Evolutionary conservation across 1,140 invertebrate species (phyloP).

Genomic region (Drosophila melanica): DNA sequence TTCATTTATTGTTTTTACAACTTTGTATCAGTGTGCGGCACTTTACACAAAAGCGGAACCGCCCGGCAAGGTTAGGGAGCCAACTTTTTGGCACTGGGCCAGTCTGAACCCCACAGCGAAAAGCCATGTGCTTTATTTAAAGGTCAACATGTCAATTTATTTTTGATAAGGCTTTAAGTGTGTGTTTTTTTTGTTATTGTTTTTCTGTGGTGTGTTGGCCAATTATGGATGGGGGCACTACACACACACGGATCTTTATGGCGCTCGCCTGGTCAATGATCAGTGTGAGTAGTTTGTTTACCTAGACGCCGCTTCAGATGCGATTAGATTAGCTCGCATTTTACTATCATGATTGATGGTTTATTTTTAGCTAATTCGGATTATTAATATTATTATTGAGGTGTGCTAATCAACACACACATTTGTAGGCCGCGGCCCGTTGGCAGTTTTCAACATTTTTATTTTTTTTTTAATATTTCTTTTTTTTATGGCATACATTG

Average conservation of each 20-base stretch:
- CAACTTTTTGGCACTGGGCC: slow-evolving; percentile 50
- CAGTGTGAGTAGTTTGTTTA: slow-evolving; percentile 63
- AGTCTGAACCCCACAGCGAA: slow-evolving; percentile 18
- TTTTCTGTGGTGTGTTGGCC: slow-evolving; percentile 13
- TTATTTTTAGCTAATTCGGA: slow-evolving; percentile 74
- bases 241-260: slow-evolving; percentile 8
- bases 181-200: too few relatives aligned
- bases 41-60: slow-evolving; percentile 33
- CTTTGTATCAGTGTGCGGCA: slow-evolving; percentile 26
- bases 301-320: slow-evolving; percentile 71
- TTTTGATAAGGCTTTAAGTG: slow-evolving; percentile 49
- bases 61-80: slow-evolving; percentile 30
- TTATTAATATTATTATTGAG: slow-evolving; percentile 69
- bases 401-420: slow-evolving; percentile 45
- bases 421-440: slow-evolving; percentile 11
- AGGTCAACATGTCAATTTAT: slow-evolving; percentile 68
- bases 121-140: slow-evolving; percentile 35
- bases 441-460: slow-evolving; percentile 3
- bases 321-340: slow-evolving; percentile 69
- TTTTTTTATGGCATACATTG: slow-evolving; percentile 17
- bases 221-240: slow-evolving; percentile 18
- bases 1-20: neutral
- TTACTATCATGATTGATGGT: slow-evolving; percentile 71
- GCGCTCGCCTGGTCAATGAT: slow-evolving; percentile 14
- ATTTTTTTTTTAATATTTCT: neutral